phyloP scores from a whole-genome alignment of 2,888 invertebrate species.

The Gymnocheta viridis region DNA sequence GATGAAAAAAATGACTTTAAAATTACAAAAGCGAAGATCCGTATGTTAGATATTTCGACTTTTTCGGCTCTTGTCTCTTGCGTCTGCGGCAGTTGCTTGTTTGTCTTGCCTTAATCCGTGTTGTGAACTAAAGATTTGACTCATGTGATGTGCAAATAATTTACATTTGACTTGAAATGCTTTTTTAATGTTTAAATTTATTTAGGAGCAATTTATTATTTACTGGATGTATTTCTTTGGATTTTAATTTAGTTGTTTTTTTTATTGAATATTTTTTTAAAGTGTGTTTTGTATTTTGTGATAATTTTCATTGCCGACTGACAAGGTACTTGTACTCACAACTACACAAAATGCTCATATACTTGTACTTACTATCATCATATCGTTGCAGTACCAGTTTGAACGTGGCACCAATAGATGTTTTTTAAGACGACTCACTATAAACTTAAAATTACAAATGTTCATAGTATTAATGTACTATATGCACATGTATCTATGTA shows the following conservation, averaged over 20 bases:
- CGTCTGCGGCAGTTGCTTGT: not conserved
- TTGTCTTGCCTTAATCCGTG: constrained; percentile 22
- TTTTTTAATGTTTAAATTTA: constrained; percentile 26
- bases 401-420: constrained; percentile 70
- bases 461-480: constrained; percentile 27
- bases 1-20: constrained; percentile 13
- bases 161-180: constrained; percentile 41
- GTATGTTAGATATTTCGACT: not conserved
- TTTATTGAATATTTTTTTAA: not conserved
- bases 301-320: constrained; percentile 50
- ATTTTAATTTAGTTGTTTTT: constrained; percentile 40
- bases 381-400: constrained; percentile 69
- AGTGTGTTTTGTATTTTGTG: not conserved
- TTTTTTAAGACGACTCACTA: constrained; percentile 2
- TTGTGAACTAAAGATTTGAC: constrained; percentile 49
- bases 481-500: constrained; percentile 15
- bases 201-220: constrained; percentile 27
- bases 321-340: constrained; percentile 59
- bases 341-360: constrained; percentile 39
- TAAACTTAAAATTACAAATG: constrained; percentile 23
- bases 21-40: constrained; percentile 33
- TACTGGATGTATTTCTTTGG: not conserved
- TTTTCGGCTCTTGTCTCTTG: constrained; percentile 5
- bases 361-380: constrained; percentile 41
- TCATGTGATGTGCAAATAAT: constrained; percentile 64